Conservation (phyloP, 2,113 vertebrate genomes). For the Epinephelus lanceolatus region DNA sequence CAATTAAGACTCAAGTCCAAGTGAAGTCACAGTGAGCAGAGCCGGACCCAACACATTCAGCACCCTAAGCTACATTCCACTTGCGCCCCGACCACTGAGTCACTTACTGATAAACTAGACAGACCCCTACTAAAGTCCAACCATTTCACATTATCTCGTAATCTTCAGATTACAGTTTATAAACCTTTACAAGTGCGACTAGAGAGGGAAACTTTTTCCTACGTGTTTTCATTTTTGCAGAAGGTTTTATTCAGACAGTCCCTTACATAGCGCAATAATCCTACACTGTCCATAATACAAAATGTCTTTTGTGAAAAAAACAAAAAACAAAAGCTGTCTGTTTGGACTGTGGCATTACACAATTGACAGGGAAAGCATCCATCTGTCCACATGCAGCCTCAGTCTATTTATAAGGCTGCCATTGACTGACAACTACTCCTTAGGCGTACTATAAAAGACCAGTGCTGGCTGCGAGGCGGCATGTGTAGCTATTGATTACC, state of each 20-base stretch:
- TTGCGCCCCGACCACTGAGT: no score
- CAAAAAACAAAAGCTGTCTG: slow-evolving; percentile 4
- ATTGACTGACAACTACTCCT: slow-evolving; percentile 76
- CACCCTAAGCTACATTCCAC: no score
- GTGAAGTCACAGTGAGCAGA: no score
- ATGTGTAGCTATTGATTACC: slow-evolving; percentile 86
- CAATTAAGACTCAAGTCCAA: no score
- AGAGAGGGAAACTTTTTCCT: no score
- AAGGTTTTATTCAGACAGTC: neutral
- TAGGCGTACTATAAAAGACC: slow-evolving; percentile 69
- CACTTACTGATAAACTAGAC: no score
- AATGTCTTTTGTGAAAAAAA: neutral
- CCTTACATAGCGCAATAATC: slow-evolving; percentile 11
- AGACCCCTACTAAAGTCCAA: no score
- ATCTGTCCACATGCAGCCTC: slow-evolving; percentile 62
- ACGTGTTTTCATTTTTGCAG: neutral
- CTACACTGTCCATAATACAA: slow-evolving; percentile 5
- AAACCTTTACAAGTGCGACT: no score
- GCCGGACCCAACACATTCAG: no score
- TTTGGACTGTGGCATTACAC: slow-evolving; percentile 58
- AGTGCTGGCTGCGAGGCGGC: slow-evolving; percentile 73
- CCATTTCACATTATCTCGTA: no score
- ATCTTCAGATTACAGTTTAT: no score
- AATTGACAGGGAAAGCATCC: slow-evolving; percentile 62
- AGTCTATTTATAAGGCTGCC: slow-evolving; percentile 75